Evolutionary conservation across 2,888 invertebrate species (phyloP).

Genomic region (Tipula confusa): DNA sequence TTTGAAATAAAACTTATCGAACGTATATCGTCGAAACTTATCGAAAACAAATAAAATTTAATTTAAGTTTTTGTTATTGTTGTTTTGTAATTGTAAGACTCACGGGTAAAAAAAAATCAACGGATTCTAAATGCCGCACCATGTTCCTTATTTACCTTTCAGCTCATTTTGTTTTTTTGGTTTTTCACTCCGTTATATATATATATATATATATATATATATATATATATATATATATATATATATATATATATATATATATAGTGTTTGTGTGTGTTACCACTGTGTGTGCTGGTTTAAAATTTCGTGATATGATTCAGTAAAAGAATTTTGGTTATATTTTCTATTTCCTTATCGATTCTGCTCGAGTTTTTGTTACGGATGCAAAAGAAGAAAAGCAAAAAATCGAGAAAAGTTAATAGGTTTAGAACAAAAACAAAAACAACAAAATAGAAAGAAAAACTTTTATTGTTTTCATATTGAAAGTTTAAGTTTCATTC

Average conservation of each 20-base stretch:
- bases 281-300: background rate
- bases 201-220: background rate
- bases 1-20: conserved; percentile 12
- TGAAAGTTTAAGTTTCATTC: background rate
- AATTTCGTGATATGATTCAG: conserved; percentile 12
- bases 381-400: background rate
- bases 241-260: background rate
- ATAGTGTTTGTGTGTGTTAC: background rate
- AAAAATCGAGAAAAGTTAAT: background rate
- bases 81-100: conserved; percentile 12
- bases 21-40: background rate
- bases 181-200: background rate
- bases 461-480: background rate
- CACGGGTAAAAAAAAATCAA: conserved; percentile 7
- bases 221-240: background rate
- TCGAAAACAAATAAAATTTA: conserved; percentile 25
- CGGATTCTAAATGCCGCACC: conserved; percentile 3
- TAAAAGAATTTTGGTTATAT: background rate
- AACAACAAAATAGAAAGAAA: background rate
- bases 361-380: background rate
- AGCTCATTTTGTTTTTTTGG: background rate
- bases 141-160: conserved; percentile 14
- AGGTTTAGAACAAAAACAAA: background rate
- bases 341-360: conserved; percentile 4
- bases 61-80: background rate